Percentiles rank a stretch among this genome's conserved stretches.
Evolutionary conservation across 2,888 invertebrate genomes (phyloP).

Genomic region (Rhagophthalmus giganteus): DNA sequence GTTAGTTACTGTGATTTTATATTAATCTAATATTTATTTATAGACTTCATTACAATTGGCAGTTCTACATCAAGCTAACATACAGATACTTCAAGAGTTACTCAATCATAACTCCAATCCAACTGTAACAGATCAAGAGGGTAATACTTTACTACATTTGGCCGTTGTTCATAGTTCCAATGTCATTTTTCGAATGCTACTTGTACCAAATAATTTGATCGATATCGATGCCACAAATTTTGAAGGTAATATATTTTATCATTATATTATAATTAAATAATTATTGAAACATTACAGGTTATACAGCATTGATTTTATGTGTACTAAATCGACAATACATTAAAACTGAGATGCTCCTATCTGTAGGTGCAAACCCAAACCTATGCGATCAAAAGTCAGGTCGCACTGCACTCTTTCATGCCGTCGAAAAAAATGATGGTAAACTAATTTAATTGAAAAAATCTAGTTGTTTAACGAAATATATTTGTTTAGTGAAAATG

Average conservation of each 20-base stretch:
- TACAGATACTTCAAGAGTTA: conserved; percentile 47
- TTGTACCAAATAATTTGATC: not conserved
- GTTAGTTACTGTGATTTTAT: no score
- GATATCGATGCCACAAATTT: conserved; percentile 8
- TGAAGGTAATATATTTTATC: conserved; percentile 8
- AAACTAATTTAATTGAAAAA: conserved; percentile 34
- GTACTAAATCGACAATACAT: conserved; percentile 46
- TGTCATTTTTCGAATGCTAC: conserved; percentile 13
- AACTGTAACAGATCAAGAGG: conserved; percentile 49
- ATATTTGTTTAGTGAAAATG: conserved; percentile 53
- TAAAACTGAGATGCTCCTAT: conserved; percentile 50
- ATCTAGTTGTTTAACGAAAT: conserved; percentile 41
- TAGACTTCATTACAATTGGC: conserved; percentile 60
- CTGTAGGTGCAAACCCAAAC: conserved; percentile 49
- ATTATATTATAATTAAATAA: no score
- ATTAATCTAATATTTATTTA: conserved; percentile 5
- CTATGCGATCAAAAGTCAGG: conserved; percentile 56
- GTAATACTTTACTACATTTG: conserved; percentile 55
- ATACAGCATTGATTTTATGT: conserved; percentile 58
- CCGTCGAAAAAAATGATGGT: conserved; percentile 51
- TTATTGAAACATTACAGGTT: no score
- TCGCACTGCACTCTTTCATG: conserved; percentile 58
- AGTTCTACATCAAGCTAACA: conserved; percentile 43
- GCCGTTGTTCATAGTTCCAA: conserved; percentile 51
- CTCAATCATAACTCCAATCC: conserved; percentile 55